A percentile compares a stretch with the other conserved stretches of the same genome.
Evolutionary conservation across 1,140 invertebrate species (phyloP).

Genomic region (Heliothis virescens): DNA sequence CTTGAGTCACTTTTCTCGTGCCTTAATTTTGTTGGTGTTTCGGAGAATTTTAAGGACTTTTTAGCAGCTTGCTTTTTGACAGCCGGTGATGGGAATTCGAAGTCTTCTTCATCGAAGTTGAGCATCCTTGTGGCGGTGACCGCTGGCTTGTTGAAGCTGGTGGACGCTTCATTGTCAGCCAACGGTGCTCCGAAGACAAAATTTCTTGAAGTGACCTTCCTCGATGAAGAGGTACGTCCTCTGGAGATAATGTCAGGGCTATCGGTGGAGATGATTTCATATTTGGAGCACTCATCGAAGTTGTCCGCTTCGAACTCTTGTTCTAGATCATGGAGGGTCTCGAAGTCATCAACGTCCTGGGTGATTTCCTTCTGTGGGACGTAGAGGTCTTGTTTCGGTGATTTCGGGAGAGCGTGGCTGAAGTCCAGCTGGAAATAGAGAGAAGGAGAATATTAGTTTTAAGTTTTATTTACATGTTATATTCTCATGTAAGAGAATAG

Average conservation of each 20-base stretch:
- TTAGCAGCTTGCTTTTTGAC: conserved; percentile 69
- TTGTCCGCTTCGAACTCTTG: conserved; percentile 77
- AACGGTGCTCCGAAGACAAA: conserved; percentile 83
- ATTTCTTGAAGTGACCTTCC: conserved; percentile 72
- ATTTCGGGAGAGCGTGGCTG: conserved; percentile 66
- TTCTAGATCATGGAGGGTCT: conserved; percentile 80
- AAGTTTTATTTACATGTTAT: background rate
- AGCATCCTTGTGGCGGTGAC: conserved; percentile 67
- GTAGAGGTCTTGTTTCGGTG: conserved; percentile 60
- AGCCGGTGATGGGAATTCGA: conserved; percentile 76
- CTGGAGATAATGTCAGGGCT: conserved; percentile 81
- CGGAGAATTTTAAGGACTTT: conserved; percentile 76
- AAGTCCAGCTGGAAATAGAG: conserved; percentile 73
- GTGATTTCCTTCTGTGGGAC: conserved; percentile 71
- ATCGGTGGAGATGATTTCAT: conserved; percentile 84
- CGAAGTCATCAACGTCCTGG: conserved; percentile 66
- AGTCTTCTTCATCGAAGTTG: conserved; percentile 74
- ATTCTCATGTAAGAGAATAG: background rate
- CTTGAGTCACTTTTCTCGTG: conserved; percentile 72
- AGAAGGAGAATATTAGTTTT: background rate
- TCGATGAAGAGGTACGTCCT: conserved; percentile 64
- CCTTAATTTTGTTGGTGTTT: conserved; percentile 68
- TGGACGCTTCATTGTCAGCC: conserved; percentile 74
- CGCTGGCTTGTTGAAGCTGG: conserved; percentile 76
- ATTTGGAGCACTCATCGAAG: conserved; percentile 80